Conservation (phyloP, 2,797 vertebrate species). For the Eupleurogrammus muticus region DNA sequence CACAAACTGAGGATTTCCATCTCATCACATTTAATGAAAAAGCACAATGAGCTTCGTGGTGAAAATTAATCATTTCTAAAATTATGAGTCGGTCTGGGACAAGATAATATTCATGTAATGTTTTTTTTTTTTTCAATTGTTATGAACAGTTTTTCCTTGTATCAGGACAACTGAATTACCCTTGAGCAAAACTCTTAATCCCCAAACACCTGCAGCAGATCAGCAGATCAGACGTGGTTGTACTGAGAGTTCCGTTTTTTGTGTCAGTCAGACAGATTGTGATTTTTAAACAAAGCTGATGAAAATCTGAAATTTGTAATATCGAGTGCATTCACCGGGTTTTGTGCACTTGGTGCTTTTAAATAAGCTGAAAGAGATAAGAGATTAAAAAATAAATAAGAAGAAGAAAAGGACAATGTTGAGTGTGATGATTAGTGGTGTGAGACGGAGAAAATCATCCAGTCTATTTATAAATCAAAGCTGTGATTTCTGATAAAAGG, state of each 20-base stretch:
- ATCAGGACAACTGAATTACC: too few relatives aligned
- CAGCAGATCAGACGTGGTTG: not conserved
- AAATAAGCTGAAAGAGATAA: not conserved
- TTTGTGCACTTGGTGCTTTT: not conserved
- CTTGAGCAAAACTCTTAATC: not conserved
- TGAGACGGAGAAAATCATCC: conserved; percentile 15
- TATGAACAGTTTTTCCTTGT: not conserved
- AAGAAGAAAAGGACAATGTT: not conserved
- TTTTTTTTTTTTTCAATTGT: not conserved
- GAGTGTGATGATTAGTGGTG: not conserved
- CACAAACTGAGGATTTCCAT: not conserved
- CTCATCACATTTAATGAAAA: not conserved
- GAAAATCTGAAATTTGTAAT: not conserved
- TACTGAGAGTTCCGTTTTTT: too few relatives aligned
- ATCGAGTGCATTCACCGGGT: not conserved
- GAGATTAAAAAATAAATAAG: not conserved
- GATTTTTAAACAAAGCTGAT: too few relatives aligned
- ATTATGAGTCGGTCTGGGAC: not conserved
- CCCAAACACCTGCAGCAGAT: not conserved
- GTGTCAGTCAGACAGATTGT: too few relatives aligned
- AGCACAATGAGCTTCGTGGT: not conserved
- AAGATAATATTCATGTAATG: not conserved
- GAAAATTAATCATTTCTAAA: not conserved
- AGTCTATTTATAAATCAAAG: conserved; percentile 27
- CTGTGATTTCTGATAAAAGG: conserved; percentile 23